Percentiles rank a stretch among this genome's conserved stretches.
Evolutionary conservation across 2,888 invertebrate species (phyloP).

Genomic region (Lithophane ornitopus): DNA sequence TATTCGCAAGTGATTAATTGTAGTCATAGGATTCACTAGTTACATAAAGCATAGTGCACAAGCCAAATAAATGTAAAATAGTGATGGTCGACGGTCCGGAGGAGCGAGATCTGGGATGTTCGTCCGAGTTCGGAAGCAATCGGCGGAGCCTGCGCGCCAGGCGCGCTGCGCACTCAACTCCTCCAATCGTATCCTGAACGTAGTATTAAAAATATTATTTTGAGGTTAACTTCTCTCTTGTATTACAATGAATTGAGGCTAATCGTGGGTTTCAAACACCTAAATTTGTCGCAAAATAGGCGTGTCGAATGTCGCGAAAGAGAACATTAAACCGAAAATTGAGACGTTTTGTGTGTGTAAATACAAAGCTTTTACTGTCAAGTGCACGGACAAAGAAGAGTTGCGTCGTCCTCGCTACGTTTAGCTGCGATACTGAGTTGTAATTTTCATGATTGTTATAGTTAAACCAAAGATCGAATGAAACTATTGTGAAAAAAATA

Average conservation of each 20-base stretch:
- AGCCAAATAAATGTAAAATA: constrained; percentile 66
- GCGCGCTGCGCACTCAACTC: constrained; percentile 79
- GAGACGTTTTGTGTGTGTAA: constrained; percentile 90
- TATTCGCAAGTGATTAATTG: constrained; percentile 39
- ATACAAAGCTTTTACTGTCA: constrained; percentile 89
- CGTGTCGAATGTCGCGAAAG: constrained; percentile 89
- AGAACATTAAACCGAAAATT: constrained; percentile 86
- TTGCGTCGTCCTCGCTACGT: constrained; percentile 78
- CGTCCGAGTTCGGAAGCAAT: constrained; percentile 76
- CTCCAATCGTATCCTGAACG: constrained; percentile 86
- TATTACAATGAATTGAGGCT: constrained; percentile 79
- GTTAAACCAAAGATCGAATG: constrained; percentile 72
- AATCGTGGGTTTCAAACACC: constrained; percentile 74
- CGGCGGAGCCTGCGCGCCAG: constrained; percentile 80
- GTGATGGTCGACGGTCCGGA: constrained; percentile 62
- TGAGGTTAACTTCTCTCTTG: constrained; percentile 87
- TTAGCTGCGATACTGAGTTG: constrained; percentile 76
- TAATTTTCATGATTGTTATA: constrained; percentile 79
- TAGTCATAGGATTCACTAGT: constrained; percentile 42
- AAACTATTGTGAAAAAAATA: constrained; percentile 78
- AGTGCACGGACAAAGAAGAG: constrained; percentile 90
- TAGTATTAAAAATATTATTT: constrained; percentile 89
- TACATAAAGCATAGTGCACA: constrained; percentile 42
- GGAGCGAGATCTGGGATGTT: constrained; percentile 68
- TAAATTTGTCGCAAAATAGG: constrained; percentile 74